Percentiles rank a stretch among this genome's conserved stretches.
Evolutionary conservation across 37 sponge, comb jelly and placozoan species (phyloP).

Genomic region (Chondrosia reniformis): DNA sequence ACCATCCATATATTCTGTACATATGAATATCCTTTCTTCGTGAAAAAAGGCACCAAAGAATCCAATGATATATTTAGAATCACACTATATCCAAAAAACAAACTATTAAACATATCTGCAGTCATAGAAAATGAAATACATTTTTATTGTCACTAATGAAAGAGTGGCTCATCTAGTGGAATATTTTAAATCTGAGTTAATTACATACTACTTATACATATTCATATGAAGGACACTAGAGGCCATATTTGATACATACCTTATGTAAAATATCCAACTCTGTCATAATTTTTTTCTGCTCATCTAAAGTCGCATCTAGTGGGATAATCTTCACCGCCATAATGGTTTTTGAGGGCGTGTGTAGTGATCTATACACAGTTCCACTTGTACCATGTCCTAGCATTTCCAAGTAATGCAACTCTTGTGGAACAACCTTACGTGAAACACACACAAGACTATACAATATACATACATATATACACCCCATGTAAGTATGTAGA

Average conservation of each 20-base stretch:
- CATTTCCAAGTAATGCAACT: conserved; percentile 80
- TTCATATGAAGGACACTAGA: too few relatives aligned
- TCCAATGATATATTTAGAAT: conserved; percentile 80
- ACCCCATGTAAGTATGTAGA: background rate
- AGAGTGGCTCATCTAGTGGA: too few relatives aligned
- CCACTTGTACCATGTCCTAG: conserved; percentile 84
- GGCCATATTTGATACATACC: conserved; percentile 18
- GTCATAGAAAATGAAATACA: too few relatives aligned
- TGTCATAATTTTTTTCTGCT: conserved; percentile 76
- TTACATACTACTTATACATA: background rate
- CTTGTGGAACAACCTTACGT: conserved; percentile 48
- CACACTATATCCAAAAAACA: conserved; percentile 46
- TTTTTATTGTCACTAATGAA: too few relatives aligned
- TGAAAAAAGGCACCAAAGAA: conserved; percentile 89
- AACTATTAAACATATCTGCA: too few relatives aligned
- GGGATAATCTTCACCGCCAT: conserved; percentile 83
- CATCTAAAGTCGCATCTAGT: conserved; percentile 80
- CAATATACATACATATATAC: background rate
- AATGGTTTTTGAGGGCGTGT: conserved; percentile 66
- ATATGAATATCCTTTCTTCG: conserved; percentile 81
- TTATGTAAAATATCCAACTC: conserved; percentile 82
- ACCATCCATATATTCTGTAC: conserved; percentile 94
- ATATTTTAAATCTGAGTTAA: conserved; percentile 2
- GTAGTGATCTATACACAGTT: conserved; percentile 80
- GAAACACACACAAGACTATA: background rate